Percentiles rank a stretch among this genome's conserved stretches.
phyloP scores from a whole-genome alignment of 2,113 vertebrate species.

The Sorex araneus region DNA sequence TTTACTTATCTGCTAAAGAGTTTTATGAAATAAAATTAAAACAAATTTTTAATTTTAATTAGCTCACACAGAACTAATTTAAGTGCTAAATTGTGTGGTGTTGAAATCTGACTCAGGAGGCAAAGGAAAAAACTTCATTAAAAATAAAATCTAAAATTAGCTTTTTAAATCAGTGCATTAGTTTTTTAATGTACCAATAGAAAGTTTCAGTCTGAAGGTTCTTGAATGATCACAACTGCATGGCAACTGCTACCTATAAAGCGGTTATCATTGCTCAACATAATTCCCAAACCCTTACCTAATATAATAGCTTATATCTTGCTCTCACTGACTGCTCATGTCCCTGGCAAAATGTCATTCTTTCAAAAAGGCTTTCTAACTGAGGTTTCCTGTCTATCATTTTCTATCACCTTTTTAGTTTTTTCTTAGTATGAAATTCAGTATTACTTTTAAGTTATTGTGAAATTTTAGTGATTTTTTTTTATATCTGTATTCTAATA shows the following conservation, averaged over 20 bases:
- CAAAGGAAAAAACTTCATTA: not conserved
- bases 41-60: constrained; percentile 31
- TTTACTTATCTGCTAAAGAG: not conserved
- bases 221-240: not conserved
- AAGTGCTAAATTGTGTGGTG: constrained; percentile 13
- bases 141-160: constrained; percentile 59
- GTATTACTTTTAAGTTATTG: constrained; percentile 27
- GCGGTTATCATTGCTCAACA: constrained; percentile 14
- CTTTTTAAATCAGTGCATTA: constrained; percentile 47
- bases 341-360: constrained; percentile 27
- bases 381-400: constrained; percentile 15
- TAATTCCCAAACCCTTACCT: not conserved
- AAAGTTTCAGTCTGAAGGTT: constrained; percentile 40
- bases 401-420: constrained; percentile 58
- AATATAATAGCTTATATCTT: constrained; percentile 31
- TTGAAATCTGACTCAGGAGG: constrained; percentile 20
- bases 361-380: not conserved
- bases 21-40: not conserved
- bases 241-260: not conserved
- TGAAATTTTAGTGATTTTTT: constrained; percentile 36
- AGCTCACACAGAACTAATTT: constrained; percentile 27
- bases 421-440: constrained; percentile 34
- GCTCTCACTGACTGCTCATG: constrained; percentile 32
- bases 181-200: constrained; percentile 18
- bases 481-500: constrained; percentile 1